phyloP scores from a whole-genome alignment of 2,888 invertebrate species.

The Melanotus villosus region DNA sequence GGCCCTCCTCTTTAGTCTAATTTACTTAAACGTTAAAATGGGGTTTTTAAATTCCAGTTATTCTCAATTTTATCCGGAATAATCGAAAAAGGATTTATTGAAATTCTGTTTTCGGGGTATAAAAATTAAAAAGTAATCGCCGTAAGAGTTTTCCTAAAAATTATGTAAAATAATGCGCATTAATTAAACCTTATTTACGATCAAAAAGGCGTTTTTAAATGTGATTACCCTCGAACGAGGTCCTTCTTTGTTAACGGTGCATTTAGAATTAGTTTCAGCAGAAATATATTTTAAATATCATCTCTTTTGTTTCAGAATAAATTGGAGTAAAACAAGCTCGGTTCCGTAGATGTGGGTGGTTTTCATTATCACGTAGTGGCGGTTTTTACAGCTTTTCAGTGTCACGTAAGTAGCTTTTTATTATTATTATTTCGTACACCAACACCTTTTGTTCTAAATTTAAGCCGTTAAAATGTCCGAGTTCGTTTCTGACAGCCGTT shows the following conservation, averaged over 20 bases:
- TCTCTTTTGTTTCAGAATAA: slow-evolving; percentile 24
- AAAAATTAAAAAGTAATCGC: neutral
- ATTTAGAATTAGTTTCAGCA: slow-evolving; percentile 3
- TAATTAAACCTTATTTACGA: slow-evolving; percentile 19
- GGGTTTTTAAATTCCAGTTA: too few relatives aligned
- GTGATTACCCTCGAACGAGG: slow-evolving; percentile 3
- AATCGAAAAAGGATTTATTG: neutral
- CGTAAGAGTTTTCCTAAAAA: neutral
- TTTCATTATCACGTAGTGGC: slow-evolving; percentile 20
- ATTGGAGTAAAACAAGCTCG: neutral
- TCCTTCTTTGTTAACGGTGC: slow-evolving; percentile 19
- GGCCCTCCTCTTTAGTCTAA: too few relatives aligned
- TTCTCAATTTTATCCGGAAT: too few relatives aligned
- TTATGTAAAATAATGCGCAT: slow-evolving; percentile 22
- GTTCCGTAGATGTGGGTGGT: slow-evolving; percentile 15
- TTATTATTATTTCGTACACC: neutral
- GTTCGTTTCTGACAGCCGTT: neutral
- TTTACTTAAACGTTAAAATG: too few relatives aligned
- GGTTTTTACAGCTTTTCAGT: slow-evolving; percentile 7
- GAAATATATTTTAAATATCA: neutral
- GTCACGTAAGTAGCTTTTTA: slow-evolving; percentile 21
- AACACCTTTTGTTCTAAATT: neutral
- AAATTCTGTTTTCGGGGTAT: neutral
- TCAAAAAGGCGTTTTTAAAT: slow-evolving; percentile 21
- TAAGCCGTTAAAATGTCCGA: neutral